phyloP scores from a whole-genome alignment of 2,113 vertebrate species.

The Pelodiscus sinensis region DNA sequence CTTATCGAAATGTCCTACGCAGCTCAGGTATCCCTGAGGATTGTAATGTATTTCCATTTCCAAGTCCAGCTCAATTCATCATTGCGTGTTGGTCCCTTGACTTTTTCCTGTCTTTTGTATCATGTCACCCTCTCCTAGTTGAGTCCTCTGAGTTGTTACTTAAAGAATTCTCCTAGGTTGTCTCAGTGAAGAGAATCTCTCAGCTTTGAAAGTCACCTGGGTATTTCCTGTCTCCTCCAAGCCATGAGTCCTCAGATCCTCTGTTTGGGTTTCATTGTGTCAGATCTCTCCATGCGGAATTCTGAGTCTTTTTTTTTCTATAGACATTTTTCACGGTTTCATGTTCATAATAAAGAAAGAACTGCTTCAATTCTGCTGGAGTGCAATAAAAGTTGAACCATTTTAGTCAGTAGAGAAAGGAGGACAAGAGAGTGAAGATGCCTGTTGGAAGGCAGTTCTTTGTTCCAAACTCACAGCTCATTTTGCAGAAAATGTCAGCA shows the following conservation, averaged over 20 bases:
- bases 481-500: conserved; percentile 67
- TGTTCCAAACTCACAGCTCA: conserved; percentile 60
- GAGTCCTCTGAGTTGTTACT: neutral
- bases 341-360: conserved; percentile 40
- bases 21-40: neutral
- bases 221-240: conserved; percentile 1
- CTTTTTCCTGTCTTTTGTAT: neutral
- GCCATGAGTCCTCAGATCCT: conserved; percentile 10
- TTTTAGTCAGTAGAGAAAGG: conserved; percentile 28
- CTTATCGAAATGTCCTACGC: neutral
- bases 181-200: neutral
- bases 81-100: neutral
- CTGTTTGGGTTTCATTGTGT: conserved; percentile 42
- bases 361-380: conserved; percentile 36
- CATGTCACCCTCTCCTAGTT: neutral
- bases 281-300: conserved; percentile 47
- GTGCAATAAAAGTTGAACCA: conserved; percentile 22
- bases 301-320: conserved; percentile 32
- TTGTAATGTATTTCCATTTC: neutral
- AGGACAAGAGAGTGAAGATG: conserved; percentile 44
- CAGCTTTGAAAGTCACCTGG: conserved; percentile 43
- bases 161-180: fast-evolving
- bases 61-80: neutral
- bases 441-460: conserved; percentile 57
- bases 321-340: neutral